A percentile compares a stretch with the other conserved stretches of the same genome.
Evolutionary conservation across 2,888 invertebrate genomes (phyloP).

Genomic region (Sinopyrophorus schimmeli): DNA sequence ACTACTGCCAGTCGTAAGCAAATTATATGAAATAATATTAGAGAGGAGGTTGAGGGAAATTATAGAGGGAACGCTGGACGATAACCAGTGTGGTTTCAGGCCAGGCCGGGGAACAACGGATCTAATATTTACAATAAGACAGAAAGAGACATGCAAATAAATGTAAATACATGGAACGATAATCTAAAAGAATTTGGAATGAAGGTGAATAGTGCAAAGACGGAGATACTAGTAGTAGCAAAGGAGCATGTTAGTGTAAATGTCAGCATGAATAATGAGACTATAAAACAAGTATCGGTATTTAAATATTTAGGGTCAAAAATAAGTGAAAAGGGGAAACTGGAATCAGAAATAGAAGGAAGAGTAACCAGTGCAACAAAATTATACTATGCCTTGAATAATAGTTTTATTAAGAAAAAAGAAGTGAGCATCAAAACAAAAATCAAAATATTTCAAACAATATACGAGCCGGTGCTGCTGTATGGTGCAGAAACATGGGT

Average conservation of each 20-base stretch:
- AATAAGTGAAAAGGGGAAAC: neutral
- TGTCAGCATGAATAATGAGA: neutral
- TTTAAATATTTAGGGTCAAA: neutral
- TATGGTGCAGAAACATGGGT: constrained; percentile 7
- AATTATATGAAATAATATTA: constrained; percentile 13
- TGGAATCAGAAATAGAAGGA: neutral
- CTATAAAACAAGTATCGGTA: neutral
- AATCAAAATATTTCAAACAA: constrained; percentile 6
- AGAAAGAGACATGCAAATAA: neutral
- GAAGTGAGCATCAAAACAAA: constrained; percentile 7
- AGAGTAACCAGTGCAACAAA: constrained; percentile 1
- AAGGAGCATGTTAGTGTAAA: neutral
- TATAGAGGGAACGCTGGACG: constrained; percentile 14
- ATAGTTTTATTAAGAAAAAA: constrained; percentile 1
- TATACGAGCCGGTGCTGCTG: constrained; percentile 2
- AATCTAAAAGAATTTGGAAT: neutral
- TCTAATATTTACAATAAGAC: constrained; percentile 14
- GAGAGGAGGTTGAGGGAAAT: constrained; percentile 12
- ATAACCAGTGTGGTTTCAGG: constrained; percentile 20
- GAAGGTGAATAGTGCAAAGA: neutral
- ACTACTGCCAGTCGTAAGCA: constrained; percentile 1
- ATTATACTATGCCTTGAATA: neutral
- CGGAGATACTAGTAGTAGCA: neutral
- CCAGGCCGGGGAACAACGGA: constrained; percentile 13
- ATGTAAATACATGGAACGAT: constrained; percentile 1